Evolutionary conservation across 64 coral and sea anemone species (phyloP).

Genomic region (Hydrozoanthus tunicans): DNA sequence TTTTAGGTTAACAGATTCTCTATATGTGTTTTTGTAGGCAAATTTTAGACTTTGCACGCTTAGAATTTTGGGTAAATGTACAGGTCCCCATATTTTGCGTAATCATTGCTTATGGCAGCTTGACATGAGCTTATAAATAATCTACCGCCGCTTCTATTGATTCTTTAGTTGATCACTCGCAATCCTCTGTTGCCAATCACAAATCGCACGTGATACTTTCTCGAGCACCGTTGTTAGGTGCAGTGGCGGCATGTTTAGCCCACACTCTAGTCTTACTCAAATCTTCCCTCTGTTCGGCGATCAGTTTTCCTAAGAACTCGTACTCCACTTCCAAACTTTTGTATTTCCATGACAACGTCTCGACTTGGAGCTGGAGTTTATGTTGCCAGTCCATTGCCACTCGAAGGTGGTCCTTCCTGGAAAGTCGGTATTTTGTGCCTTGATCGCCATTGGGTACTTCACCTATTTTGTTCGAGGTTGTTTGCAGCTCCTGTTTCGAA

Average conservation of each 20-base stretch:
- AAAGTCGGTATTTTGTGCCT: conserved; percentile 2
- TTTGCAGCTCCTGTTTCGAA: not conserved
- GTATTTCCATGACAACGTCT: conserved; percentile 69
- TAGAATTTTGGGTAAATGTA: too few species aligned
- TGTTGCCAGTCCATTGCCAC: conserved; percentile 62
- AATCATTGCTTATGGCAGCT: too few species aligned
- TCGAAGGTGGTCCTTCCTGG: conserved; percentile 27
- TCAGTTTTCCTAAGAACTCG: conserved; percentile 63
- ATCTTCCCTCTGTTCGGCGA: conserved; percentile 66
- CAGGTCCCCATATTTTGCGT: too few species aligned
- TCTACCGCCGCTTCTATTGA: too few species aligned
- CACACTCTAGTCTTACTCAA: conserved; percentile 57
- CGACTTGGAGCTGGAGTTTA: conserved; percentile 50
- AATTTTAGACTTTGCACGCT: too few species aligned
- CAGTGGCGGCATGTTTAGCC: conserved; percentile 40
- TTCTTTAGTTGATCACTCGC: too few species aligned
- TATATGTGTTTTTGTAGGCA: too few species aligned
- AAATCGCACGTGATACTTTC: not conserved
- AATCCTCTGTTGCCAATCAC: not conserved
- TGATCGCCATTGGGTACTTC: not conserved
- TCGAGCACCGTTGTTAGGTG: not conserved
- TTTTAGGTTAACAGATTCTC: too few species aligned
- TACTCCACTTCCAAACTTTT: conserved; percentile 71
- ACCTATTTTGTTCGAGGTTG: not conserved
- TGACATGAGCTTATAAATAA: too few species aligned